Base-by-base conservation (phyloP, 2,113 vertebrate genomes). In the Nothocercus julius region DNA sequence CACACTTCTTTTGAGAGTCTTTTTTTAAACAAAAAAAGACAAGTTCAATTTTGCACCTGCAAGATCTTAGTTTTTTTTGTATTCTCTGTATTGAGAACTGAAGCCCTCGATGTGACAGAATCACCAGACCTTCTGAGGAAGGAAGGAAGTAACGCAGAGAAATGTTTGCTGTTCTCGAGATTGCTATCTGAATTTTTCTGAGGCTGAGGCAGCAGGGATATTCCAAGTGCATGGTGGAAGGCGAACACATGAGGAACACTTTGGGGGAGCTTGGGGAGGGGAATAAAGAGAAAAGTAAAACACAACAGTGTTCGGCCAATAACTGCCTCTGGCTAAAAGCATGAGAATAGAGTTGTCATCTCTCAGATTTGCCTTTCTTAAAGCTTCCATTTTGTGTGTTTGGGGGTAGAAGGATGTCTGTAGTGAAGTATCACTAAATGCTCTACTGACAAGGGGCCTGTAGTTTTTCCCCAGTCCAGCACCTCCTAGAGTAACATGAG, bases 21-120 rank as follows among this genome's bases (percentile, higher is more conserved):
- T 97, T 97, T 95, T 96, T 73, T 9, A 77, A 79, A 49, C 36
- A 83, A 47, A 80, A 83, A 95, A 91, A 45, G 95, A 97, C 96
- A 97, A 98, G 97, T 98, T 98, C 97, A 92, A 95, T 97, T 97
- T 97, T 97, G 98, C 97, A 98, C 97, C 98, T 98, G 98, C 96
- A 40, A 97, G 97, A 98, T 97, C 97, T 96, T 97, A 97, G 81
- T 96, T 97, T 97, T 96, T 56, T 95, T 96, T 96, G 92, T 97
- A 97, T 96, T 97, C 97, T 97, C 97, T 93, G 81, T 90, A 94
- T 96, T 0, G 69, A 96, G 97, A 96, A 97, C 82, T 96, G 97
- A 97, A 97, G 97, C 96, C 97, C 96, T 97, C 87, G 47, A 96
- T 94, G 95, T 42, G 72, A 95, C 89, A 53, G 69, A 84, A 87